Base-by-base conservation (phyloP, 2,888 invertebrate species). In the Trachelus troglodyta region DNA sequence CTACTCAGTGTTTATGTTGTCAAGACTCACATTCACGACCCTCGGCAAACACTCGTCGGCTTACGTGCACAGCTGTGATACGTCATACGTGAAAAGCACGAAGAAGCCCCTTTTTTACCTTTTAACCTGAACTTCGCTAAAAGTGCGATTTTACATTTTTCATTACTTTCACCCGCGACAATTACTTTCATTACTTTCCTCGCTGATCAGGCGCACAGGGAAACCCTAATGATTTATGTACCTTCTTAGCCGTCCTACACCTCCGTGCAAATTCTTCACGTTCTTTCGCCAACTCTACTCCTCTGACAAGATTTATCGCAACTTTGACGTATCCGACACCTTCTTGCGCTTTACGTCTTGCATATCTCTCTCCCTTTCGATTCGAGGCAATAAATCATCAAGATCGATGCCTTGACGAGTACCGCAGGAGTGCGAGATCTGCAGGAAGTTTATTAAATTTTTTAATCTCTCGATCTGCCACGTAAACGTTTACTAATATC, bases 31-130 rank as follows among this genome's bases (percentile, higher is more conserved):
- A 81, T 74, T 37, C 31, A 69, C 79, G 81, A 74, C 79, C 75
- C 77, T 76, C 77, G 76, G 79, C 81, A 83, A 84, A 83, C 83
- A 82, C 73, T 78, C 82, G 80, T 82, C 85, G 81, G 81, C 85
- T 84, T 84, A 81, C 85, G 83, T 83, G 82, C 31, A n/a, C 71
- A 31, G 31, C 71, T 71, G 40, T 56, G 9, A 56, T 56, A 23
- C 40, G 40, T 56, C 40, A 56, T 56, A 56, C 40, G 40, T 56
- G 40, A 56, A 56, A 56, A 15, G 40, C 23, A 56, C 40, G 9
- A 56, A 23, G 1, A 23, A 1, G 23, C 1, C 6, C 23, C 40
- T 2, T 23, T 56, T 9, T 56, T 15, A 23, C 40, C 40, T 23
- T 56, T 23, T 56, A 56, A 56, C 40, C 40, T 23, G 23, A 56